Evolutionary conservation across 2,113 vertebrate genomes (phyloP), one percentile per base, ranked within the genome.

Genomic region (Camelus dromedarius): DNA sequence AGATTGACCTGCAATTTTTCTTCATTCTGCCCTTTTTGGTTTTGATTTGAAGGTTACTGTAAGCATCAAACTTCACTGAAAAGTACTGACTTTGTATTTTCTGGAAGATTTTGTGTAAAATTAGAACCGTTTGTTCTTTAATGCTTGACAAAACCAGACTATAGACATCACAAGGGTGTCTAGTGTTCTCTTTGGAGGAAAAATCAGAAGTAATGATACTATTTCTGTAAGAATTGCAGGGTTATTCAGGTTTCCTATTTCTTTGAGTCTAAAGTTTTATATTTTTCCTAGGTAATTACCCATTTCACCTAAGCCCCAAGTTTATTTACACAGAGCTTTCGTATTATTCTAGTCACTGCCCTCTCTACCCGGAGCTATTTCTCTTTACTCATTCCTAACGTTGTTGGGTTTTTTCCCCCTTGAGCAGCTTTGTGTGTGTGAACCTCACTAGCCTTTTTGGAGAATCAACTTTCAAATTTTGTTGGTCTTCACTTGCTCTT

Each of bases 401-500:
- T 1, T 42, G 38, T 42, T 42, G 38, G 38, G 38, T 52, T 2
- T 32, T n/a, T 85, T 58, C 18, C 22, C 3, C 48, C 73, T n/a
- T 92, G 42, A 62, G 22, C 58, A 82, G 9, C 8, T 79, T 83
- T 56, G 11, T 12, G 20, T 77, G 22, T 50, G 11, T n/a, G 50
- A 73, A 48, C 30, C 72, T 73, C 15, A 1, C 56, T 30, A 28
- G 48, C 15, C 16, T 70, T 94, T 66, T 28, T 16, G 35, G 89
- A 80, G 26, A 93, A 13, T 32, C 56, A 48, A 16, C 11, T 84
- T 83, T 62, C 56, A 4, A 4, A 38, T 83, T 54, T n/a, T 77
- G 76, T 50, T 95, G 72, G 38, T 58, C n/a, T 84, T 76, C 66
- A 77, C 60, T 88, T 60, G 66, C 9, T 76, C 69, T 84, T 95